Percentiles rank a stretch among this genome's conserved stretches.
These are phyloP conservation scores for Gandaritis pyraliata DNA, from an alignment of 2,888 invertebrate species.

Conservation along the genomic window DNA sequence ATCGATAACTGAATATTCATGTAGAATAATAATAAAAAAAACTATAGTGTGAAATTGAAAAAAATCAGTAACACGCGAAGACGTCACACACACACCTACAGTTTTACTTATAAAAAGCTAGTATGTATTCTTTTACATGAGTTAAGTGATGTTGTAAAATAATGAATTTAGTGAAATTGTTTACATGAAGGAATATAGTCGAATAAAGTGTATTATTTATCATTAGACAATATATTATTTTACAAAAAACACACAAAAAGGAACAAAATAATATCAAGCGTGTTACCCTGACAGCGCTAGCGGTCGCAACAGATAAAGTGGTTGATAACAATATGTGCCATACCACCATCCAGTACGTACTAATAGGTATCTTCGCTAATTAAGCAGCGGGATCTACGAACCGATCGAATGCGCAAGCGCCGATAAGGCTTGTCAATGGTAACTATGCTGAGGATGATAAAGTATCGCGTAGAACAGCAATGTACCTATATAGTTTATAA, in stretches of 20 bases:
- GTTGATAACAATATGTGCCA: constrained; percentile 2
- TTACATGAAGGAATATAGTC: too few species aligned
- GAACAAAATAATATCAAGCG: too few species aligned
- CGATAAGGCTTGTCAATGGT: constrained; percentile 25
- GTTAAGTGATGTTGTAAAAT: too few species aligned
- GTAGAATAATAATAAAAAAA: neutral
- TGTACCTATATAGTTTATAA: neutral
- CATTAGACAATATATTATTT: too few species aligned
- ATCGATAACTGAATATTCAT: constrained; percentile 11
- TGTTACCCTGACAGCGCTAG: too few species aligned
- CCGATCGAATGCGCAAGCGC: constrained; percentile 18
- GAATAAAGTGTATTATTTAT: too few species aligned
- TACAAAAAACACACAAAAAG: too few species aligned
- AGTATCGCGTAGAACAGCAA: constrained; percentile 8
- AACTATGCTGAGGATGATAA: constrained; percentile 22
- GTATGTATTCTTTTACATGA: too few species aligned
- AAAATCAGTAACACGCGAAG: too few species aligned
- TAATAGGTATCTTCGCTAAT: constrained; percentile 10
- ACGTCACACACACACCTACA: too few species aligned
- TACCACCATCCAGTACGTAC: neutral
- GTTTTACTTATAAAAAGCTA: too few species aligned
- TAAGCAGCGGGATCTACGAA: constrained; percentile 20
- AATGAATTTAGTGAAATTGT: too few species aligned
- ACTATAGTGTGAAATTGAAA: neutral
- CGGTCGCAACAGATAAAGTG: constrained; percentile 16